These are phyloP conservation scores for Hycleus phaleratus DNA, from an alignment of 1,140 invertebrate genomes.

Conservation along the genomic window DNA sequence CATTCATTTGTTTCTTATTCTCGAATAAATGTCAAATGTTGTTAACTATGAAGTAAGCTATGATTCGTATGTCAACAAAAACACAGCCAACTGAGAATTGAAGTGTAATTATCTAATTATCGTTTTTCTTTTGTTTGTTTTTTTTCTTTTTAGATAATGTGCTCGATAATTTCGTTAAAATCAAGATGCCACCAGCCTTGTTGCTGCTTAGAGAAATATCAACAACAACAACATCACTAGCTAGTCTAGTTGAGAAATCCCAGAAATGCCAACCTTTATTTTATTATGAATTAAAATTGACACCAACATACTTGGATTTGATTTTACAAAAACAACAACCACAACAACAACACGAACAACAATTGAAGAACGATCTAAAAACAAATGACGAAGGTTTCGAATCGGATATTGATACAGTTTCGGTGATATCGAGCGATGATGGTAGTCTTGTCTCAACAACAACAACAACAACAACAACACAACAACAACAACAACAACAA, in stretches of 20 bases:
- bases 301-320: too few relatives aligned
- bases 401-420: constrained; percentile 40
- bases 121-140: constrained; percentile 19
- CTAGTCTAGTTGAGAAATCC: constrained; percentile 36
- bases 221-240: constrained; percentile 27
- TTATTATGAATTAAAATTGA: constrained; percentile 5
- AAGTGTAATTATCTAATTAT: too few relatives aligned
- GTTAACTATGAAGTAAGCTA: too few relatives aligned
- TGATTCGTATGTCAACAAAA: too few relatives aligned
- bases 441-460: constrained; percentile 27
- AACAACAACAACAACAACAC: constrained; percentile 14
- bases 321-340: not conserved
- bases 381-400: constrained; percentile 40
- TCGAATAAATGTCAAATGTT: too few relatives aligned
- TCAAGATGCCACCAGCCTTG: constrained; percentile 31
- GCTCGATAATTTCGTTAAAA: not conserved
- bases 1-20: too few relatives aligned
- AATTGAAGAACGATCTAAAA: constrained; percentile 4
- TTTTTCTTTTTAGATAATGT: constrained; percentile 36
- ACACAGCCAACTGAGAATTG: too few relatives aligned
- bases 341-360: constrained; percentile 6
- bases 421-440: constrained; percentile 35
- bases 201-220: constrained; percentile 34
- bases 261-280: constrained; percentile 28
- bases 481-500: constrained; percentile 8